Evolutionary conservation across 2,797 vertebrate genomes (phyloP), one percentile per base, ranked within the genome.

Genomic region (Meda fulgida): DNA sequence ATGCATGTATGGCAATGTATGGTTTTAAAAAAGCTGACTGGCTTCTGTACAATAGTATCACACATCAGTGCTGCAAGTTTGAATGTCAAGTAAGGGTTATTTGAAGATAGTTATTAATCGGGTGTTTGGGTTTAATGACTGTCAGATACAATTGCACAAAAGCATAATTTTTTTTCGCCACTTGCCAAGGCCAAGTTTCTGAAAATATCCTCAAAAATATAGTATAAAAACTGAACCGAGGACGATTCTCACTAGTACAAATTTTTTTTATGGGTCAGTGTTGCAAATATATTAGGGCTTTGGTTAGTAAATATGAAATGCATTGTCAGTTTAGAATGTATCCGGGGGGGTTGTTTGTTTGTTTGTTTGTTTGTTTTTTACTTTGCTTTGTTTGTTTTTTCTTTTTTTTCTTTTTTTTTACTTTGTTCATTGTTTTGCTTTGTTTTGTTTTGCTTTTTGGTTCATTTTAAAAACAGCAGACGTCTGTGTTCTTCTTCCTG

Each of bases 1-100:
- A 53, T 36, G 5, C 23, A 38, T 83, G 43, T 14, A 83, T 75
- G 81, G 31, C 36, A 51, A 82, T 82, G 21, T 29, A 9, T 67
- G 72, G 46, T 83, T n/a, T 16, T 58, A 58, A n/a, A 53, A 77
- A 38, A 77, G 26, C 53, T 60, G 67, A 46, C 67, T 11, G 19
- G 26, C 67, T 43, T 43, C 51, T 58, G n/a, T 14, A 46, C 67
- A 9, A 19, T 43, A 8, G 48, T 38, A 72, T 81, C 51, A 60
- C 70, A 72, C 38, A 46, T 36, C 46, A 38, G 29, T 43, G 29
- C 29, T 23, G 19, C 26, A 7, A 55, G 53, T 63, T 31, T 73
- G 38, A 51, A 73, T 75, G 70, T 19, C 70, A 73, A 38, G 58
- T 19, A 3, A 65, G 38, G 40, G 26, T 63, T 43, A 19, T 19